Evolutionary conservation across 2,888 invertebrate species (phyloP).

Genomic region (Scelioninae gen. 1): DNA sequence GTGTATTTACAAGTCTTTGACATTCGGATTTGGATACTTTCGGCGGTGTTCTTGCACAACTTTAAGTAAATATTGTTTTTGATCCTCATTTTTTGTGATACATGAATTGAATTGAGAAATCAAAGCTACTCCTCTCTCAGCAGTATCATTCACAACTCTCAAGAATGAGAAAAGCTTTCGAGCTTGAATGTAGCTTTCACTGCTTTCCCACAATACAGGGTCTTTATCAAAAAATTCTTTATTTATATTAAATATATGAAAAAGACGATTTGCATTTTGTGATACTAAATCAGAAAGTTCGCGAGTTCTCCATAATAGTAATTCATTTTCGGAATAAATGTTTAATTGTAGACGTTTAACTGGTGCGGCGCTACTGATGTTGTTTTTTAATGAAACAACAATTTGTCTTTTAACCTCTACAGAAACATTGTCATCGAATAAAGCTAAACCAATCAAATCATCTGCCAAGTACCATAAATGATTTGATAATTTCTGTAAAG

Average conservation of each 20-base stretch:
- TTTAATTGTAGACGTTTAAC: slow-evolving; percentile 10
- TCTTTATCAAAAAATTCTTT: slow-evolving; percentile 11
- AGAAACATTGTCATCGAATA: slow-evolving; percentile 6
- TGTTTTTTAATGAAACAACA: background rate
- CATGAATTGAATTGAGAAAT: slow-evolving; percentile 11
- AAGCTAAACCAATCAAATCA: background rate
- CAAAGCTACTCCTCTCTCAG: slow-evolving; percentile 18
- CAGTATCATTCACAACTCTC: slow-evolving; percentile 33
- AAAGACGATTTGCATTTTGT: background rate
- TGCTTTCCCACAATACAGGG: slow-evolving; percentile 9
- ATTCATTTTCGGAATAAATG: background rate
- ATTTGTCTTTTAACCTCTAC: background rate
- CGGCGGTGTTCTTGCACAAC: slow-evolving; percentile 11
- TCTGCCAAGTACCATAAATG: slow-evolving; percentile 21
- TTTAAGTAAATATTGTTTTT: slow-evolving; percentile 31
- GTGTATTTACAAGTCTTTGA: too few relatives aligned
- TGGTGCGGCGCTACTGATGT: background rate
- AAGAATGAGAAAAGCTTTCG: background rate
- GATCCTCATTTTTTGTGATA: slow-evolving; percentile 22
- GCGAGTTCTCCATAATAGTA: slow-evolving; percentile 15
- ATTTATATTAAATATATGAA: slow-evolving; percentile 7
- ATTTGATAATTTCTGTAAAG: background rate
- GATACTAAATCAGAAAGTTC: slow-evolving; percentile 15
- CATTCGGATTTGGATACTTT: too few relatives aligned
- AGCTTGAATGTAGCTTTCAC: slow-evolving; percentile 18